These are phyloP conservation scores for Halichoerus grypus DNA, from an alignment of 2,113 vertebrate genomes.

Conservation along the genomic window DNA sequence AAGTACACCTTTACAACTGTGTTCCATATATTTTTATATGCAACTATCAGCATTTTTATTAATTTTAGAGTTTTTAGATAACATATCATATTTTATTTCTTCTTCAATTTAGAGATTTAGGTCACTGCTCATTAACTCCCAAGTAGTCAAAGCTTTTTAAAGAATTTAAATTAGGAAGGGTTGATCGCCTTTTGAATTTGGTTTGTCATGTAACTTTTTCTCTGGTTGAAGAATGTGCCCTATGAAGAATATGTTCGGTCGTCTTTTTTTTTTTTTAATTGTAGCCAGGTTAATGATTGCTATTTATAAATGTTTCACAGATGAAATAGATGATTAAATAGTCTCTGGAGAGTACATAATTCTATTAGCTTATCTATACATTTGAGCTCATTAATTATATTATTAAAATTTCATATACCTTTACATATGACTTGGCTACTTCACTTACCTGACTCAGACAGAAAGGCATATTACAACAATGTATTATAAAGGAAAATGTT, in stretches of 20 bases:
- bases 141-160: not conserved
- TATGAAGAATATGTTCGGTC: not conserved
- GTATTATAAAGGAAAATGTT: not conserved
- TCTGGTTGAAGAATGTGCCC: not conserved
- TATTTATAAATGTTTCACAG: not conserved
- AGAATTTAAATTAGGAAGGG: not conserved
- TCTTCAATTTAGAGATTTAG: not conserved
- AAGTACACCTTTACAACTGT: not conserved
- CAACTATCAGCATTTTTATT: not conserved
- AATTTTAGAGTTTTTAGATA: not conserved
- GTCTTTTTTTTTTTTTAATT: not conserved
- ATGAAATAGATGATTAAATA: not conserved
- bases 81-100: not conserved
- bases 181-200: not conserved
- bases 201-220: not conserved
- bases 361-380: not conserved
- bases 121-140: not conserved
- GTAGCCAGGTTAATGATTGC: not conserved
- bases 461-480: not conserved
- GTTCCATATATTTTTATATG: not conserved
- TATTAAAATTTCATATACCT: not conserved
- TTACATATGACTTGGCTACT: not conserved
- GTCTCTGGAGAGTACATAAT: not conserved
- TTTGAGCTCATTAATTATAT: not conserved
- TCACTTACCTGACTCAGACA: not conserved